Conservation (phyloP, 2,888 invertebrate species). For the Agrilus cyanescens region DNA sequence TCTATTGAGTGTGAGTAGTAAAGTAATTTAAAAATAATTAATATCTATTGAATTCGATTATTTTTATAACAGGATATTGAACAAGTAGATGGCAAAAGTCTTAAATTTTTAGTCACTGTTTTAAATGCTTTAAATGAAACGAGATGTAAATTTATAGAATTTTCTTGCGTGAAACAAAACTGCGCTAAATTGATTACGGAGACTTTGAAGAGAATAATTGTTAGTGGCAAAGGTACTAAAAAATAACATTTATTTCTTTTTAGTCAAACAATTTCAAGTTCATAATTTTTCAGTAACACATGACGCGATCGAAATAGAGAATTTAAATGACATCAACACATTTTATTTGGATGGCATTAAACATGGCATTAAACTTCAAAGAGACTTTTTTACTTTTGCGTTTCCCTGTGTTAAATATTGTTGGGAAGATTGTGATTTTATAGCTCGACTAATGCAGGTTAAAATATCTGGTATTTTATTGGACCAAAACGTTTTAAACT, state of each 20-base stretch:
- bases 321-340: neutral
- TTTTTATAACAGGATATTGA: slow-evolving; percentile 15
- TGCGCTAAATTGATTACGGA: slow-evolving; percentile 18
- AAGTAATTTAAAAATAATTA: neutral
- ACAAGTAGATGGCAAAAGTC: neutral
- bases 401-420: slow-evolving; percentile 15
- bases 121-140: slow-evolving; percentile 19
- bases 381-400: slow-evolving; percentile 11
- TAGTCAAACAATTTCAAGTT: too few species aligned
- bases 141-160: slow-evolving; percentile 24
- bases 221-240: too few species aligned
- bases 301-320: too few species aligned
- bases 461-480: neutral
- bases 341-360: slow-evolving; percentile 4
- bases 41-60: slow-evolving; percentile 4
- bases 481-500: slow-evolving; percentile 1
- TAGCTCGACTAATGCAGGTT: slow-evolving; percentile 21
- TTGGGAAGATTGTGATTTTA: slow-evolving; percentile 18
- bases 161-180: slow-evolving; percentile 20
- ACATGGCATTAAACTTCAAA: neutral
- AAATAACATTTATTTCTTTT: too few species aligned
- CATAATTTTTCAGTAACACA: too few species aligned
- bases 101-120: neutral
- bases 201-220: slow-evolving; percentile 11
- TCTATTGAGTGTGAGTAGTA: slow-evolving; percentile 7